These are phyloP conservation scores for Acanthaster planci DNA, from an alignment of 35 echinoderm and acorn worm species.

Conservation along the genomic window DNA sequence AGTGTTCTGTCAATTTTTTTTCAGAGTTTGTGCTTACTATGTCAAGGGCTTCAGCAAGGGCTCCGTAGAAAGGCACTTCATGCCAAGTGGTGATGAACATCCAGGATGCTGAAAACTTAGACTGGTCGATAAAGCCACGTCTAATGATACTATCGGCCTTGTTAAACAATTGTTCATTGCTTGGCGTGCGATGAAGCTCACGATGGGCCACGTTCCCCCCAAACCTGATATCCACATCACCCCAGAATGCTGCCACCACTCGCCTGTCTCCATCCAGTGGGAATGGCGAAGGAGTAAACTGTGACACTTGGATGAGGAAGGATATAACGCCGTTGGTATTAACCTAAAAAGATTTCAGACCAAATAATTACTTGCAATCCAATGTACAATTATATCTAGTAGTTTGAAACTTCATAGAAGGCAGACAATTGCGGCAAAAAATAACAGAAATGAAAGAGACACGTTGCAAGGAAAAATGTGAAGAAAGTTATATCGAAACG, in stretches of 20 bases:
- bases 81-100: slow-evolving; percentile 50
- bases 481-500: too few species aligned
- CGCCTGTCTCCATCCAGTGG: slow-evolving; percentile 62
- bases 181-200: neutral
- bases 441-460: too few species aligned
- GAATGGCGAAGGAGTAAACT: slow-evolving; percentile 59
- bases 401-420: too few species aligned
- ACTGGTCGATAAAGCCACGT: neutral
- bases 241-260: slow-evolving; percentile 77
- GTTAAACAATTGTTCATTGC: slow-evolving; percentile 20
- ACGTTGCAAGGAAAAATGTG: too few species aligned
- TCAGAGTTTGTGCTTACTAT: too few species aligned
- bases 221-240: slow-evolving; percentile 50
- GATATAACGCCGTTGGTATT: slow-evolving; percentile 82
- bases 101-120: slow-evolving; percentile 39
- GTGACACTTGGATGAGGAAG: slow-evolving; percentile 51
- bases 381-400: too few species aligned
- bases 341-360: slow-evolving; percentile 38
- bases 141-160: slow-evolving; percentile 7
- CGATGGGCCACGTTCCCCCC: slow-evolving; percentile 19
- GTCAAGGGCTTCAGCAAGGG: neutral
- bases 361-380: too few species aligned
- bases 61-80: slow-evolving; percentile 19
- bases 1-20: too few species aligned
- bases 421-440: too few species aligned